Conservation (phyloP, 2,888 invertebrate species). For the Gerris lacustris region DNA sequence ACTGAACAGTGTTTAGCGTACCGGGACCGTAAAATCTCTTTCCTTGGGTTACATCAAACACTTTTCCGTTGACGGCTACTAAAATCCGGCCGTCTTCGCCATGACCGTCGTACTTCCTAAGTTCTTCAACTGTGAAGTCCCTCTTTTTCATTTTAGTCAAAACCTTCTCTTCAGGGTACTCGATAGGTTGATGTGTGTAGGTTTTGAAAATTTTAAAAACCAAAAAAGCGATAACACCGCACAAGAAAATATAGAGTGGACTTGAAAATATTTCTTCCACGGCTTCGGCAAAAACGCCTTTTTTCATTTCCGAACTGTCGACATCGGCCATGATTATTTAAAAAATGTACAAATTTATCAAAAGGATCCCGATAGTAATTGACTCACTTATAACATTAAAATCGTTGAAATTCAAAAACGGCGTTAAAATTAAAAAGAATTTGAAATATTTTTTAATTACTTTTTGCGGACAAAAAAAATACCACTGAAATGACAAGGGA, state of each 20-base stretch:
- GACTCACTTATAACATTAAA: no score
- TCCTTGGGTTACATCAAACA: slow-evolving; percentile 88
- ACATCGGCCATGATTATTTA: no score
- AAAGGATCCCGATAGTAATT: no score
- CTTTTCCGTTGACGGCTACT: slow-evolving; percentile 85
- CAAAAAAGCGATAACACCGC: slow-evolving; percentile 55
- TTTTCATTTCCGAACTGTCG: neutral
- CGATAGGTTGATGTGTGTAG: slow-evolving; percentile 33
- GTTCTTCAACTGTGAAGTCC: slow-evolving; percentile 81
- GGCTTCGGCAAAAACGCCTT: slow-evolving; percentile 3
- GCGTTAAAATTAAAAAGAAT: no score
- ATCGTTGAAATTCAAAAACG: no score
- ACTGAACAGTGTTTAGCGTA: slow-evolving; percentile 34
- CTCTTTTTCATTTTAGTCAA: slow-evolving; percentile 68
- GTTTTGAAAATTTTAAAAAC: slow-evolving; percentile 59
- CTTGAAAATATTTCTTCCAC: slow-evolving; percentile 50
- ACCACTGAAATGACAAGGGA: no score
- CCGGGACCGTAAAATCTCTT: slow-evolving; percentile 89
- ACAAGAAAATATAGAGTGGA: slow-evolving; percentile 57
- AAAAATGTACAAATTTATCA: no score
- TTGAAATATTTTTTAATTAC: no score
- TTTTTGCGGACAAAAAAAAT: no score
- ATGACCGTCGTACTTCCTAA: slow-evolving; percentile 74
- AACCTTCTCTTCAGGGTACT: slow-evolving; percentile 42
- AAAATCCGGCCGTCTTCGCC: slow-evolving; percentile 77